phyloP scores from a whole-genome alignment of 2,888 invertebrate species.

The Theretra japonica region DNA sequence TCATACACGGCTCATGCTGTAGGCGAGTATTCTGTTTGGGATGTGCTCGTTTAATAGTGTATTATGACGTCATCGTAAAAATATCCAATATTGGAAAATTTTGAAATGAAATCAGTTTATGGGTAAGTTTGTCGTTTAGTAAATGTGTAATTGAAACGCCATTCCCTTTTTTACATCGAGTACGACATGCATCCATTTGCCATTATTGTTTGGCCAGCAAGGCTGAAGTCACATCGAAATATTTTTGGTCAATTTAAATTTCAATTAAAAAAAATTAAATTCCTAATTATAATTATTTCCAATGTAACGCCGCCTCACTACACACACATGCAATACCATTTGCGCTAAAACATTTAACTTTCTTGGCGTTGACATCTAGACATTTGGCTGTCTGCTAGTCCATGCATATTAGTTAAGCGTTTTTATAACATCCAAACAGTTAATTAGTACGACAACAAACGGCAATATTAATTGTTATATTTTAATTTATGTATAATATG shows the following conservation, averaged over 20 bases:
- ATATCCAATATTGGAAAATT: background rate
- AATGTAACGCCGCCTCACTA: constrained; percentile 8
- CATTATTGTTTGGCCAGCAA: constrained; percentile 31
- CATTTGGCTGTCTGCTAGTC: constrained; percentile 55
- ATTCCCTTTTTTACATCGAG: constrained; percentile 42
- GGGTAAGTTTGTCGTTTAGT: background rate
- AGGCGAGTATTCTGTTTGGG: background rate
- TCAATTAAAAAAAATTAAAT: background rate
- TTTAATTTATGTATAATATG: constrained; percentile 5
- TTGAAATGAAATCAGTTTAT: background rate
- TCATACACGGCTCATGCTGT: constrained; percentile 1
- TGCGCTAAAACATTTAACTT: constrained; percentile 18
- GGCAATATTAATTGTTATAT: constrained; percentile 10
- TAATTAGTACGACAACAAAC: constrained; percentile 21
- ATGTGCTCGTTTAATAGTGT: background rate
- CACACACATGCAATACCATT: constrained; percentile 28
- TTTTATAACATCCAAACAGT: constrained; percentile 21
- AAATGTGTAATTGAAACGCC: constrained; percentile 38
- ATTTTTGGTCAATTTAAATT: background rate
- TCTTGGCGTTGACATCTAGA: constrained; percentile 38
- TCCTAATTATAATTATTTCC: background rate
- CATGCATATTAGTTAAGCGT: constrained; percentile 60
- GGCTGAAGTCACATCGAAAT: constrained; percentile 7
- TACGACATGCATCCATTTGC: constrained; percentile 44
- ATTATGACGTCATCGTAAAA: constrained; percentile 13